These are phyloP conservation scores for Raja brachyura DNA, from an alignment of 2,113 vertebrate genomes.

Conservation along the genomic window DNA sequence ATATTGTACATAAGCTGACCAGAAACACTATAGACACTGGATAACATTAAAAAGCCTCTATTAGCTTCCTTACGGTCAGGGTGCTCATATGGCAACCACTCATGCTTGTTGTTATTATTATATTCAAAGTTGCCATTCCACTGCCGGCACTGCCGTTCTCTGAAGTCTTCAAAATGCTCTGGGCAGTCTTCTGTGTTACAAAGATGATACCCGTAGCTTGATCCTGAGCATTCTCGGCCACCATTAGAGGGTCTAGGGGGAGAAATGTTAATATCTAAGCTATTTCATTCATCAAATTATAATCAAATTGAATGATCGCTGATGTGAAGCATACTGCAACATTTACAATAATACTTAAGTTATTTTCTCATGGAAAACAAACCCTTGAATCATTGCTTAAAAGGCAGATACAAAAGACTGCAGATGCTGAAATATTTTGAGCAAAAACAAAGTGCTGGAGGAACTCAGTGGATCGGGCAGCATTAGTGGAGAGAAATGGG, in stretches of 20 bases:
- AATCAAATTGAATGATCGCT: background rate
- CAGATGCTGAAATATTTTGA: no score
- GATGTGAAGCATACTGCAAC: background rate
- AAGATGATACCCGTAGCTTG: slow-evolving; percentile 81
- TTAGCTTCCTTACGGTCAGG: slow-evolving; percentile 65
- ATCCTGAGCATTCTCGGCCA: slow-evolving; percentile 76
- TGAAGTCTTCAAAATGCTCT: slow-evolving; percentile 71
- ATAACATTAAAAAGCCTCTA: background rate
- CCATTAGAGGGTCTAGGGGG: slow-evolving; percentile 75
- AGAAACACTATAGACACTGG: background rate
- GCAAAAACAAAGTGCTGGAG: no score
- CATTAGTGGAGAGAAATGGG: no score
- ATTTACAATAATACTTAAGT: background rate
- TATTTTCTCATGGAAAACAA: background rate
- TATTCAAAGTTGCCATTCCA: slow-evolving; percentile 79
- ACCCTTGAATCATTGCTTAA: no score
- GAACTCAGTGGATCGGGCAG: no score
- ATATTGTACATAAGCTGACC: background rate
- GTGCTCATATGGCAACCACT: slow-evolving; percentile 93
- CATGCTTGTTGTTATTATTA: slow-evolving; percentile 73
- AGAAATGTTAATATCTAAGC: background rate
- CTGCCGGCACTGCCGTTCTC: slow-evolving; percentile 82
- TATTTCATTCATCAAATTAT: background rate
- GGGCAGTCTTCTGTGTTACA: slow-evolving; percentile 81
- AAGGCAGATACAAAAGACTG: no score